Percentiles rank a stretch among this genome's conserved stretches.
These are phyloP conservation scores for Caenorhabditis sp. DNA, from an alignment of 2,888 invertebrate genomes.

Conservation along the genomic window DNA sequence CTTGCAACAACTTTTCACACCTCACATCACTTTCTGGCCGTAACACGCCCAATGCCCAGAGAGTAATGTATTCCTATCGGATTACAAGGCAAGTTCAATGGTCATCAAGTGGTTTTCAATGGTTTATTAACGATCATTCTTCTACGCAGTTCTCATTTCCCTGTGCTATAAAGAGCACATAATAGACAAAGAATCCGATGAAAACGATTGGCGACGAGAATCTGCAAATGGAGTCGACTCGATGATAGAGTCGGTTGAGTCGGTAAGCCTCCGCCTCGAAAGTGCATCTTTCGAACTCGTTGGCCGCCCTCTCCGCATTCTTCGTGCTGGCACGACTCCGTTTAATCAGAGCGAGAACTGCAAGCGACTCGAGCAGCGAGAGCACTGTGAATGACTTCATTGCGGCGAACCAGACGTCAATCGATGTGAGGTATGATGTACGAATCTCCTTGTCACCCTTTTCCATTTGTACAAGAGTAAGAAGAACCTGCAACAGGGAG, in stretches of 20 bases:
- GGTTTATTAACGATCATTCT: constrained; percentile 18
- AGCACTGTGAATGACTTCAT: constrained; percentile 80
- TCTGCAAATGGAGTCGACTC: constrained; percentile 74
- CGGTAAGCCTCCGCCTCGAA: constrained; percentile 71
- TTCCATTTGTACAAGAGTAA: constrained; percentile 82
- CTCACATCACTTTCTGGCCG: neutral
- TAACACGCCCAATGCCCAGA: no score
- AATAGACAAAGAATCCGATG: constrained; percentile 78
- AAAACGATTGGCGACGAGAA: constrained; percentile 71
- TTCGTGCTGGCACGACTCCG: constrained; percentile 79
- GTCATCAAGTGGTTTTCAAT: neutral
- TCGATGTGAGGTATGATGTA: constrained; percentile 80
- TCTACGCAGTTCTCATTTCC: constrained; percentile 73
- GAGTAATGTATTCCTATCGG: no score
- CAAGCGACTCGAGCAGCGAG: constrained; percentile 79
- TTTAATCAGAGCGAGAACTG: constrained; percentile 80
- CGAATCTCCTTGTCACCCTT: constrained; percentile 79
- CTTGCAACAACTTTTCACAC: neutral
- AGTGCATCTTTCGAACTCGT: constrained; percentile 74
- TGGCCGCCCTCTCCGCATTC: constrained; percentile 76
- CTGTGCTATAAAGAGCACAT: constrained; percentile 78
- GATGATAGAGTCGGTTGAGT: constrained; percentile 75
- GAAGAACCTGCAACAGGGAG: constrained; percentile 80
- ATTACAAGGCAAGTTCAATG: no score
- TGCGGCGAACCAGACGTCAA: constrained; percentile 81